phyloP scores from a whole-genome alignment of 92 coral and sea anemone species.

The Porites lobata region DNA sequence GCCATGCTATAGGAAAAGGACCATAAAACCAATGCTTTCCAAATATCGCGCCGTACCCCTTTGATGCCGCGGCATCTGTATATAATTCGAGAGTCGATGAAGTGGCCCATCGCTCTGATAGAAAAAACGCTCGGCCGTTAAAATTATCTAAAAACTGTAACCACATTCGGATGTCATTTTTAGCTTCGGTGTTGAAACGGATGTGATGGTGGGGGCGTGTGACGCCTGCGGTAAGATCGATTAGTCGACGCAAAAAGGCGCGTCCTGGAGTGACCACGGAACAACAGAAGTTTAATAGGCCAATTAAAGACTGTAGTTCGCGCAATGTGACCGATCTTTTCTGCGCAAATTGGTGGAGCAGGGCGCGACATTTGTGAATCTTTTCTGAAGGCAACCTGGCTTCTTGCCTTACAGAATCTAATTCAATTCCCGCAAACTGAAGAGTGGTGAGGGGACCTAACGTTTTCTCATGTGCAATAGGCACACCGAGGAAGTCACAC shows the following conservation, averaged over 20 bases:
- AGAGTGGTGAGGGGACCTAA: slow-evolving; percentile 30
- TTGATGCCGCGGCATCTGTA: slow-evolving; percentile 39
- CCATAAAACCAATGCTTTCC: slow-evolving; percentile 57
- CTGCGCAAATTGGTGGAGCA: slow-evolving; percentile 18
- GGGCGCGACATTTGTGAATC: slow-evolving; percentile 41
- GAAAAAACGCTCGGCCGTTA: slow-evolving; percentile 59
- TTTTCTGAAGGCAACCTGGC: slow-evolving; percentile 8
- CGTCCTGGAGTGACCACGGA: slow-evolving; percentile 46
- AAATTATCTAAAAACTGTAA: slow-evolving; percentile 28
- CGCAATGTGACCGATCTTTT: slow-evolving; percentile 47
- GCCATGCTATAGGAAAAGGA: slow-evolving; percentile 38
- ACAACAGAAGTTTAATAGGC: slow-evolving; percentile 53
- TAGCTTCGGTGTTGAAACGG: not conserved
- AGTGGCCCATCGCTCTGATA: slow-evolving; percentile 33
- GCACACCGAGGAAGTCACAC: slow-evolving; percentile 57
- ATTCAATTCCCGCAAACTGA: slow-evolving; percentile 44
- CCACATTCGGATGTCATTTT: slow-evolving; percentile 25
- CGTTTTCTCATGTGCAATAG: slow-evolving; percentile 51
- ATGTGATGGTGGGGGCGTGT: slow-evolving; percentile 29
- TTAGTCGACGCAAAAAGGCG: slow-evolving; percentile 54
- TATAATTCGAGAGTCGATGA: slow-evolving; percentile 16
- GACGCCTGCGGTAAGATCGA: slow-evolving; percentile 58
- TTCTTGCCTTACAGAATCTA: slow-evolving; percentile 29
- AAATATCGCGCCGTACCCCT: slow-evolving; percentile 56
- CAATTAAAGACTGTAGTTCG: slow-evolving; percentile 61